Percentiles rank a stretch among this genome's conserved stretches.
These are phyloP conservation scores for Drosophila virilis DNA, from an alignment of 1,140 invertebrate genomes.

Conservation along the genomic window DNA sequence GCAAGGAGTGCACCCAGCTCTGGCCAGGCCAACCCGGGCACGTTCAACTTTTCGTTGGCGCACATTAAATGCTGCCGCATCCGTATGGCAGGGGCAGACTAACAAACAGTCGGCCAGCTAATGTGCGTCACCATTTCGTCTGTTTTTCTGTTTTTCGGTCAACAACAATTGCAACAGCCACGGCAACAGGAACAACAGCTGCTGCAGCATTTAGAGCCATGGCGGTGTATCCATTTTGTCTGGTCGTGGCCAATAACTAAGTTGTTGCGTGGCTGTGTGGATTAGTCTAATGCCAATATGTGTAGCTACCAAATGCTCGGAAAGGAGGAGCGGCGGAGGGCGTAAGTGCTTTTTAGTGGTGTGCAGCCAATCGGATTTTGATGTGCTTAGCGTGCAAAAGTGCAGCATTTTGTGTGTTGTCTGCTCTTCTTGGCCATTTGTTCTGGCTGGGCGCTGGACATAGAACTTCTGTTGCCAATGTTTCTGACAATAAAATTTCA, in stretches of 20 bases:
- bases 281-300: slow-evolving; percentile 79
- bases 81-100: slow-evolving; percentile 7
- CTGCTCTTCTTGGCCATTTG: slow-evolving; percentile 35
- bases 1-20: slow-evolving; percentile 35
- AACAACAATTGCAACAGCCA: slow-evolving; percentile 24
- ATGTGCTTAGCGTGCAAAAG: slow-evolving; percentile 58
- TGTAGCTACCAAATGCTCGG: slow-evolving; percentile 51
- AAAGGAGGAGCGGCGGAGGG: slow-evolving; percentile 1
- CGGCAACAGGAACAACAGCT: slow-evolving; percentile 1
- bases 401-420: slow-evolving; percentile 31
- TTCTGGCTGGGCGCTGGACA: neutral
- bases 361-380: slow-evolving; percentile 69
- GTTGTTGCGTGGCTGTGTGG: slow-evolving; percentile 62
- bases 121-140: slow-evolving; percentile 68
- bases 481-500: slow-evolving; percentile 27
- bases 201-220: slow-evolving; percentile 10
- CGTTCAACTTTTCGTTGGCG: slow-evolving; percentile 66
- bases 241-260: slow-evolving; percentile 63
- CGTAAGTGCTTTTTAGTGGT: slow-evolving; percentile 62
- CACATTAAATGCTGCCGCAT: slow-evolving; percentile 56
- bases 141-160: slow-evolving; percentile 37
- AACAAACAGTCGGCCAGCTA: slow-evolving; percentile 27
- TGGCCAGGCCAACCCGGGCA: slow-evolving; percentile 24
- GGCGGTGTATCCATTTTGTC: slow-evolving; percentile 28
- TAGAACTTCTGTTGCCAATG: slow-evolving; percentile 5